phyloP scores from a whole-genome alignment of 2,797 vertebrate species.

The Pseudomugil gertrudae region DNA sequence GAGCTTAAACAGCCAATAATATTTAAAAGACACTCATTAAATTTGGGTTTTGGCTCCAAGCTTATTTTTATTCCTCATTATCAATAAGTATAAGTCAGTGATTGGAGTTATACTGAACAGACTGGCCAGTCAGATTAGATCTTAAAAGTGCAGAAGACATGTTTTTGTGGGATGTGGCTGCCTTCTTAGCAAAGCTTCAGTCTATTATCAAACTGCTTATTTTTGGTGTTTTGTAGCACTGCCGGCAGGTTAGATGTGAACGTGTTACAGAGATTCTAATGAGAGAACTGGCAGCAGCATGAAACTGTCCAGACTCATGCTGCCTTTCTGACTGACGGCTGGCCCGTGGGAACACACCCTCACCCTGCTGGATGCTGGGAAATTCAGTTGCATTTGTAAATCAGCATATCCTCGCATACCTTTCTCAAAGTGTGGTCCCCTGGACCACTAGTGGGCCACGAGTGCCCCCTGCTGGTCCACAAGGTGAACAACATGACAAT shows the following conservation, averaged over 20 bases:
- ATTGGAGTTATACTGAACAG: not conserved
- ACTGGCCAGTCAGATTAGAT: conserved; percentile 8
- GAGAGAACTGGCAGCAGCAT: conserved; percentile 55
- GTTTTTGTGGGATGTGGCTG: conserved; percentile 14
- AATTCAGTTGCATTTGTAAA: conserved; percentile 58
- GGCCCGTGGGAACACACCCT: conserved; percentile 42
- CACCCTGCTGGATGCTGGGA: conserved; percentile 42
- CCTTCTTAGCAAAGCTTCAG: not conserved
- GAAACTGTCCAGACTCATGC: conserved; percentile 60
- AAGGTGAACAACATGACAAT: too few species aligned
- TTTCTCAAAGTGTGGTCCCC: too few species aligned
- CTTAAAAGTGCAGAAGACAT: not conserved
- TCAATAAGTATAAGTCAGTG: not conserved
- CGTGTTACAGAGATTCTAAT: conserved; percentile 65
- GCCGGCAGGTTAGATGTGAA: conserved; percentile 51
- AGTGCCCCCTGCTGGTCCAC: too few species aligned
- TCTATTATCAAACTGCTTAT: conserved; percentile 29
- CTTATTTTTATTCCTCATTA: not conserved
- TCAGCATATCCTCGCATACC: conserved; percentile 22
- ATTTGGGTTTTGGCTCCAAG: too few species aligned
- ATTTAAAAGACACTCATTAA: too few species aligned
- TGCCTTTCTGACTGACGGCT: conserved; percentile 59
- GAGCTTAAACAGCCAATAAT: too few species aligned
- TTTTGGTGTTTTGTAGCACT: conserved; percentile 12
- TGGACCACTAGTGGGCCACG: too few species aligned